These are phyloP conservation scores for Microchirus variegatus DNA, from an alignment of 2,797 vertebrate species.

Conservation along the genomic window DNA sequence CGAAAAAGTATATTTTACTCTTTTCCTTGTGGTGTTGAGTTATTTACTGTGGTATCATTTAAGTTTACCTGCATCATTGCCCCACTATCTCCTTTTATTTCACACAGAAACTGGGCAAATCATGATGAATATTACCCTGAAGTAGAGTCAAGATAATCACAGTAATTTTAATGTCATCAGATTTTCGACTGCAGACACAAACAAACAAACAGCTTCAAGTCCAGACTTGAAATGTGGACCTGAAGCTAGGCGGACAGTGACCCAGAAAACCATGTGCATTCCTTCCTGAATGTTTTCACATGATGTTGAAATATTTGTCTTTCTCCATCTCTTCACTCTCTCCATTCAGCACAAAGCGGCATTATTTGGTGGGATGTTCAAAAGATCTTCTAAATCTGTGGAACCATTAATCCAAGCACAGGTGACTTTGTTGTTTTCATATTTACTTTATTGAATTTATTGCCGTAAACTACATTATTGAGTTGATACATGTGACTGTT, in stretches of 20 bases:
- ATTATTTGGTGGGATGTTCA: slow-evolving; percentile 65
- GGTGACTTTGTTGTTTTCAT: slow-evolving; percentile 18
- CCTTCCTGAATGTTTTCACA: no score
- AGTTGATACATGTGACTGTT: no score
- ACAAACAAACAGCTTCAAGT: slow-evolving; percentile 25
- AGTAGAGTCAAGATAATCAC: background rate
- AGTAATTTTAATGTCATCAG: slow-evolving; percentile 2
- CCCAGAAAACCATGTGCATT: no score
- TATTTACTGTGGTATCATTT: no score
- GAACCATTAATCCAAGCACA: slow-evolving; percentile 34
- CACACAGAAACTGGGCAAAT: no score
- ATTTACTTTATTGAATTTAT: background rate
- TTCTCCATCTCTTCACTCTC: background rate
- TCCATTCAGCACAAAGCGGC: slow-evolving; percentile 51
- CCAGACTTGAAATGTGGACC: slow-evolving; percentile 4
- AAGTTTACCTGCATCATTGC: no score
- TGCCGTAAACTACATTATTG: no score
- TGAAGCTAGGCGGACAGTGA: no score
- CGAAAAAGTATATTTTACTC: no score
- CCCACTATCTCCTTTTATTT: background rate
- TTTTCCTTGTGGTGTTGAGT: no score
- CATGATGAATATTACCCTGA: background rate
- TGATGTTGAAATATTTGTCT: no score
- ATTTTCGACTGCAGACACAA: slow-evolving; percentile 21
- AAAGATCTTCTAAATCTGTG: slow-evolving; percentile 46